Base-by-base conservation (phyloP, 2,113 vertebrate species). In the Microcebus ravelobensis region DNA sequence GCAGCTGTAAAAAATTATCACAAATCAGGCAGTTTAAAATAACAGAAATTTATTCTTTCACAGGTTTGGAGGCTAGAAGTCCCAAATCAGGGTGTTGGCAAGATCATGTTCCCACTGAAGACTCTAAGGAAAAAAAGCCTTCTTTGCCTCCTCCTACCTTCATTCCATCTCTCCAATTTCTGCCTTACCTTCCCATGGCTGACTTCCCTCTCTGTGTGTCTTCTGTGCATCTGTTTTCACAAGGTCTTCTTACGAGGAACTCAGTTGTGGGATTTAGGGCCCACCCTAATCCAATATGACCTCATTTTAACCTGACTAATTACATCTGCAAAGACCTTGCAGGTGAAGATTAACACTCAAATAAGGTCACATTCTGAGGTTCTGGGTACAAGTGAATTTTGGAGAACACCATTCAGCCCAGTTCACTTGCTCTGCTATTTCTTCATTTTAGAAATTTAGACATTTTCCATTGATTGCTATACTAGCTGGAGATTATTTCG, bases 1-100 rank as follows among this genome's bases (percentile, higher is more conserved):
- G 21, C 73, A 70, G 1, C 65, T 85, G 3, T 55, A 48, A 81
- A n/a, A 80, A 80, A 81, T 45, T 67, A 42, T 2, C n/a, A 82
- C 74, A 82, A 85, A 88, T 5, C 18, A 81, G 6, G 9, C 39
- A 11, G 12, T 25, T 70, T 63, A 48, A 88, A 76, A 73, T 50
- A 45, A 73, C 8, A 91, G 61, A 97, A 85, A 89, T 84, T 73
- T n/a, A 67, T 82, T 93, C 45, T 68, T 39, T 48, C 61, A 36
- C 18, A 42, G 21, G 55, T 82, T 74, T 73, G 86, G 42, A 87
- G 36, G 8, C 5, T 25, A 39, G 8, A 93, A 52, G 10, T 83
- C 63, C 25, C 7, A 80, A 79, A 73, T 73, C 17, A 55, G 74
- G 14, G 48, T 68, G 9, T 83, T 0, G 1, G 1, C 23, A 77